These are phyloP conservation scores for Yponomeuta sedellus DNA, from an alignment of 2,888 invertebrate genomes.

Conservation along the genomic window DNA sequence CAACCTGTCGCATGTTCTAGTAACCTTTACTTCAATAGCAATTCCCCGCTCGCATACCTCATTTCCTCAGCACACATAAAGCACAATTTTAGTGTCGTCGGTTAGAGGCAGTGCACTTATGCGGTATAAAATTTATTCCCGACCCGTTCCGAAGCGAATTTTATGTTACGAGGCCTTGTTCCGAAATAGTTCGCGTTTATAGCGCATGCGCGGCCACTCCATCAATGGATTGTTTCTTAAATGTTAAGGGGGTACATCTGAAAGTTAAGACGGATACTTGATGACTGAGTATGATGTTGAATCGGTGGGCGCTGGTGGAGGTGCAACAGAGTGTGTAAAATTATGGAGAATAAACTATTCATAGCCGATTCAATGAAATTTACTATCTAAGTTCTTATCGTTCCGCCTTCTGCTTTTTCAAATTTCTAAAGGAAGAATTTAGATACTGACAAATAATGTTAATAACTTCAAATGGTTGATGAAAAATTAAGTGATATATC, in stretches of 20 bases:
- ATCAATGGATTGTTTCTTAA: constrained; percentile 10
- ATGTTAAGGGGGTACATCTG: constrained; percentile 4
- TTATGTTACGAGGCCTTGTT: constrained; percentile 21
- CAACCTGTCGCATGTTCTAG: constrained; percentile 1
- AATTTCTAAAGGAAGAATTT: no score
- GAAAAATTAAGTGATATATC: no score
- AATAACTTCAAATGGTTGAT: no score
- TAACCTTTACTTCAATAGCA: not conserved
- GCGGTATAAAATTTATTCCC: constrained; percentile 20
- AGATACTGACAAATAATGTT: no score
- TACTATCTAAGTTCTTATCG: no score
- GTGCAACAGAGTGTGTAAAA: no score
- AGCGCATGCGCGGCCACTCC: constrained; percentile 6
- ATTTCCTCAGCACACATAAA: constrained; percentile 19
- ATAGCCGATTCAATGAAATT: no score
- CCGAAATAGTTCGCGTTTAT: constrained; percentile 21
- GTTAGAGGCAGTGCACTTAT: constrained; percentile 23
- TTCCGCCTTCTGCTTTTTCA: no score
- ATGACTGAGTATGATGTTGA: not conserved
- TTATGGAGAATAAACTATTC: no score
- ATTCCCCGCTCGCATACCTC: not conserved
- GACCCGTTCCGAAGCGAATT: constrained; percentile 16
- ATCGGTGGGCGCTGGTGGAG: no score
- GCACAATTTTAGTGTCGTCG: constrained; percentile 22
- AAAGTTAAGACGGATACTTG: no score